phyloP scores from a whole-genome alignment of 1,140 invertebrate genomes.

The Paraescarpia echinospica region DNA sequence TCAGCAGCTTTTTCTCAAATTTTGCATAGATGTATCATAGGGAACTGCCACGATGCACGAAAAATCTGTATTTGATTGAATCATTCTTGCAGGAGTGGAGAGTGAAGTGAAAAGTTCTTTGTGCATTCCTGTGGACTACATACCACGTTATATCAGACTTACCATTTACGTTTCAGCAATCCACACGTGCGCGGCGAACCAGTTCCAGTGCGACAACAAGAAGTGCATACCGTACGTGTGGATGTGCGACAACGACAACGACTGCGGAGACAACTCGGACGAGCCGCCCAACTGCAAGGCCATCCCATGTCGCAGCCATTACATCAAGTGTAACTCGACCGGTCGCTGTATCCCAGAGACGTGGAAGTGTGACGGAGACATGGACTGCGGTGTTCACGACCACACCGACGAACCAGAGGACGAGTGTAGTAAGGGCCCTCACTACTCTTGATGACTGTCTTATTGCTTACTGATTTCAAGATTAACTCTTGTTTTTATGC shows the following conservation, averaged over 20 bases:
- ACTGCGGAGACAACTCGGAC: slow-evolving; percentile 78
- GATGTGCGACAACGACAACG: slow-evolving; percentile 92
- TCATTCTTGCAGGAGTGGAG: not conserved
- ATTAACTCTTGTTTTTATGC: no score
- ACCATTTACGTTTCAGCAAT: slow-evolving; percentile 10
- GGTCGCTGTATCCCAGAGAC: slow-evolving; percentile 56
- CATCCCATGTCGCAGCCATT: slow-evolving; percentile 70
- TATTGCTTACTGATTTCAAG: no score
- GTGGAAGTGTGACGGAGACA: slow-evolving; percentile 53
- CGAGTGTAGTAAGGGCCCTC: slow-evolving; percentile 20
- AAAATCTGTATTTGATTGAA: not conserved
- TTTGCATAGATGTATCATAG: no score
- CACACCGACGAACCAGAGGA: slow-evolving; percentile 36
- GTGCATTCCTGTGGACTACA: no score
- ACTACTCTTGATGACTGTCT: not conserved
- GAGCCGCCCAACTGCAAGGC: slow-evolving; percentile 63
- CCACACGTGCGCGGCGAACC: slow-evolving; percentile 80
- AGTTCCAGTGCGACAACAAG: slow-evolving; percentile 88
- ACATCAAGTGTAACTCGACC: slow-evolving; percentile 87
- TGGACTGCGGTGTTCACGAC: slow-evolving; percentile 39
- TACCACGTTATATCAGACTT: no score
- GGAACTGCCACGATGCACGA: no score
- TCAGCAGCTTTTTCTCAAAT: no score
- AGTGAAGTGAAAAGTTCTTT: no score
- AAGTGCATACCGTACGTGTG: slow-evolving; percentile 88